Evolutionary conservation across 1,140 invertebrate species (phyloP).

Genomic region (Adelges cooleyi): DNA sequence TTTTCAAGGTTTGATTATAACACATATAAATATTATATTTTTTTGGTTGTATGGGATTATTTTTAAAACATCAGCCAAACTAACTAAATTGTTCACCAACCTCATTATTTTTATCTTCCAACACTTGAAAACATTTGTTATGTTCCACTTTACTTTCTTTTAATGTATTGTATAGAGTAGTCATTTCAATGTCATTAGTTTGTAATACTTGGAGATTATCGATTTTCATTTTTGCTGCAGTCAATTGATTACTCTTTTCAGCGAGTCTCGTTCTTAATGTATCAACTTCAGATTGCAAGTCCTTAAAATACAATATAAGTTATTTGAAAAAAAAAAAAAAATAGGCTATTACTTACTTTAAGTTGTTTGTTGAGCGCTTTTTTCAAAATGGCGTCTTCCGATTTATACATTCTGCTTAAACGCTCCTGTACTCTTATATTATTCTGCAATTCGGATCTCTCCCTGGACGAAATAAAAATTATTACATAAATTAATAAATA

Average conservation of each 20-base stretch:
- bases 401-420: constrained; percentile 20
- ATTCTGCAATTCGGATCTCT: constrained; percentile 8
- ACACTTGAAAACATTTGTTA: neutral
- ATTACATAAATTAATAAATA: no score
- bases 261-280: constrained; percentile 4
- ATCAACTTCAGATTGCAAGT: constrained; percentile 1
- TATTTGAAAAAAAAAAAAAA: no score
- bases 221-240: constrained; percentile 16
- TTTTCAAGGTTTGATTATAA: no score
- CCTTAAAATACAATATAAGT: neutral
- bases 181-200: neutral
- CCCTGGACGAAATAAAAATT: neutral
- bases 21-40: no score
- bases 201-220: constrained; percentile 2
- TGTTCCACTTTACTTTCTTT: neutral
- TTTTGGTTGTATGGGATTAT: no score
- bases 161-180: constrained; percentile 2
- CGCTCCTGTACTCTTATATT: constrained; percentile 17
- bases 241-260: constrained; percentile 13
- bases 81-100: no score
- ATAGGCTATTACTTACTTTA: no score
- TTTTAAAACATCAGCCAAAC: no score
- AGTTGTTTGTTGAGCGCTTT: constrained; percentile 7
- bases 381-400: constrained; percentile 21
- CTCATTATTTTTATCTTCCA: constrained; percentile 7